Evolutionary conservation across 2,888 invertebrate genomes (phyloP).

Genomic region (Cerastis rubricosa): DNA sequence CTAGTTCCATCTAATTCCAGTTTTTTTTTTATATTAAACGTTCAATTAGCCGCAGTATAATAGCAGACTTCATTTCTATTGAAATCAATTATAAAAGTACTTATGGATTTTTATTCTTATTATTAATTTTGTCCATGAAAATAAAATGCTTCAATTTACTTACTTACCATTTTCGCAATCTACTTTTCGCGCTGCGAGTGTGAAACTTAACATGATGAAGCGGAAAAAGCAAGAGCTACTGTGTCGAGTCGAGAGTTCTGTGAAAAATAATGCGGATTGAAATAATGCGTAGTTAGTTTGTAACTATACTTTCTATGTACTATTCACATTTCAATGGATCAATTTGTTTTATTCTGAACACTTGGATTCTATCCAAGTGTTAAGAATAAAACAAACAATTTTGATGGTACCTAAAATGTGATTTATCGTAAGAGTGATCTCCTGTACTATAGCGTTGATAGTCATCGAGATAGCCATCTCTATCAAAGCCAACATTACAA

Average conservation of each 20-base stretch:
- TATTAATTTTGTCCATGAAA: not conserved
- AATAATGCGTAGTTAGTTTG: slow-evolving; percentile 1
- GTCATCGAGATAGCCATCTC: not conserved
- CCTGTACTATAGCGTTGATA: not conserved
- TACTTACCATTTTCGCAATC: not conserved
- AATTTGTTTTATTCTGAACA: slow-evolving; percentile 13
- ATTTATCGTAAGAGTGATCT: slow-evolving; percentile 3
- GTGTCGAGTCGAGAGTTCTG: slow-evolving; percentile 2
- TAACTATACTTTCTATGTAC: not conserved
- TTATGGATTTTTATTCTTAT: not conserved
- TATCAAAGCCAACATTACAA: not conserved
- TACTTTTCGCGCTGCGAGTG: slow-evolving; percentile 1
- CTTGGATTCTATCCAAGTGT: slow-evolving; percentile 19
- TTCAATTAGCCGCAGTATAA: slow-evolving; percentile 7
- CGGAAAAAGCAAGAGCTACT: not conserved
- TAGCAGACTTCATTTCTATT: slow-evolving; percentile 27
- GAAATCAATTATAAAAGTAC: slow-evolving; percentile 4
- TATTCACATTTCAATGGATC: slow-evolving; percentile 9
- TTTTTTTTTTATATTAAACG: not conserved
- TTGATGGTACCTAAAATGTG: not conserved
- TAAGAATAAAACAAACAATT: no score
- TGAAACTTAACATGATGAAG: slow-evolving; percentile 21
- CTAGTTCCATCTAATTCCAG: not conserved
- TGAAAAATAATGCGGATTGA: not conserved
- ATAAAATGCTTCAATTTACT: not conserved